Conservation (phyloP, 2,797 vertebrate species). For the Epinephelus coioides region DNA sequence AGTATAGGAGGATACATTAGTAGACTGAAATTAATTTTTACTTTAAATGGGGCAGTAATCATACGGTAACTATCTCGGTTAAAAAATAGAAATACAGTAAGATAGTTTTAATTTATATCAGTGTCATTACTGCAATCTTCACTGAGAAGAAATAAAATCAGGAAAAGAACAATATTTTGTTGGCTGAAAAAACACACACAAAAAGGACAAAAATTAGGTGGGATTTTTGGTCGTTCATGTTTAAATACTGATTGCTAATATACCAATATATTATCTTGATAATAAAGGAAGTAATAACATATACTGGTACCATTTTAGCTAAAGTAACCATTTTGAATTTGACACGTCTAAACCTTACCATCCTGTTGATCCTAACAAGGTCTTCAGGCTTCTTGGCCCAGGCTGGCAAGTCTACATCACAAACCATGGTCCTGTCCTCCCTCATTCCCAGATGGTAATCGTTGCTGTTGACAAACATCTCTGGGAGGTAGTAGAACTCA, state of each 20-base stretch:
- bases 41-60: neutral
- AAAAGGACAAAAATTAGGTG: neutral
- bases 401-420: constrained; percentile 94
- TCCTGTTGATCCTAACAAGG: constrained; percentile 96
- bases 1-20: neutral
- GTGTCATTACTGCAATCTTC: neutral
- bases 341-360: constrained; percentile 86
- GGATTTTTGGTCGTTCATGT: neutral
- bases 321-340: neutral
- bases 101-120: neutral
- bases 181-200: neutral
- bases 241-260: neutral
- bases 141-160: neutral
- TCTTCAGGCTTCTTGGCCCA: constrained; percentile 99
- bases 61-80: neutral
- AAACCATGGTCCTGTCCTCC: constrained; percentile 91
- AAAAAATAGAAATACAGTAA: neutral
- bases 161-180: neutral
- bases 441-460: constrained; percentile 93
- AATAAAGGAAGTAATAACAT: neutral
- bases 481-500: constrained; percentile 98
- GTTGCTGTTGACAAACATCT: constrained; percentile 99
- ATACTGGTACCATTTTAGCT: neutral
- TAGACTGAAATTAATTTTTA: neutral
- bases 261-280: neutral